Conservation (phyloP, 2,888 invertebrate species). For the Ophion obscuratus region DNA sequence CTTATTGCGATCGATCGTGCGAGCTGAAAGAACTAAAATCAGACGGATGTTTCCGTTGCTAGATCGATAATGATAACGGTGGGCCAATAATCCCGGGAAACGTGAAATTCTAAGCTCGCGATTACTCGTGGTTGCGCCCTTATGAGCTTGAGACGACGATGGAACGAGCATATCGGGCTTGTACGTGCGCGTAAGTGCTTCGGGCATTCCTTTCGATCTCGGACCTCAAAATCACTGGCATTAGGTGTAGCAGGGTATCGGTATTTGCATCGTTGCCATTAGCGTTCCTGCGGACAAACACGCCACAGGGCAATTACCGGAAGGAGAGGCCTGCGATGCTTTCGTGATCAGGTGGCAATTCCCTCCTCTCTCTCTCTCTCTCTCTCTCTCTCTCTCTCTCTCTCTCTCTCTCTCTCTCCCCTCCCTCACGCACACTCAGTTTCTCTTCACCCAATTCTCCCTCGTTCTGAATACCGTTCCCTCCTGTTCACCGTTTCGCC, state of each 20-base stretch:
- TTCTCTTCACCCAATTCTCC: not conserved
- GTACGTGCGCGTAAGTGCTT: slow-evolving; percentile 14
- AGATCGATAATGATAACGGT: not conserved
- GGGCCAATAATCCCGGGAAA: not conserved
- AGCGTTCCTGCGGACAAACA: slow-evolving; percentile 75
- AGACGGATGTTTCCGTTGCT: not conserved
- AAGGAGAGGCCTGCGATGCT: slow-evolving; percentile 72
- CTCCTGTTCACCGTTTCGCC: slow-evolving; percentile 16
- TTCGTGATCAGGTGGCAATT: slow-evolving; percentile 72
- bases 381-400: slow-evolving; percentile 2
- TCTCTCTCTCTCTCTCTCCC: slow-evolving; percentile 4
- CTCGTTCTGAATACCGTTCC: not conserved
- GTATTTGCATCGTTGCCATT: slow-evolving; percentile 81
- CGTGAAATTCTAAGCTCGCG: not conserved
- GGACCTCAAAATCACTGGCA: slow-evolving; percentile 74
- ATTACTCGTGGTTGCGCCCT: not conserved
- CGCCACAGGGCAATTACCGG: slow-evolving; percentile 80
- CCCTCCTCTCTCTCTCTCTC: slow-evolving; percentile 3
- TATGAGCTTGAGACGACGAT: not conserved
- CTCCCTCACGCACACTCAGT: not conserved
- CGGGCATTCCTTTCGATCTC: slow-evolving; percentile 71
- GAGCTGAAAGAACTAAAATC: not conserved
- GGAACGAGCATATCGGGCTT: not conserved
- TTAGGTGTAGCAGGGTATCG: slow-evolving; percentile 76
- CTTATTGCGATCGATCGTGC: not conserved